Evolutionary conservation across 2,888 invertebrate genomes (phyloP).

Genomic region (Galeruca laticollis): DNA sequence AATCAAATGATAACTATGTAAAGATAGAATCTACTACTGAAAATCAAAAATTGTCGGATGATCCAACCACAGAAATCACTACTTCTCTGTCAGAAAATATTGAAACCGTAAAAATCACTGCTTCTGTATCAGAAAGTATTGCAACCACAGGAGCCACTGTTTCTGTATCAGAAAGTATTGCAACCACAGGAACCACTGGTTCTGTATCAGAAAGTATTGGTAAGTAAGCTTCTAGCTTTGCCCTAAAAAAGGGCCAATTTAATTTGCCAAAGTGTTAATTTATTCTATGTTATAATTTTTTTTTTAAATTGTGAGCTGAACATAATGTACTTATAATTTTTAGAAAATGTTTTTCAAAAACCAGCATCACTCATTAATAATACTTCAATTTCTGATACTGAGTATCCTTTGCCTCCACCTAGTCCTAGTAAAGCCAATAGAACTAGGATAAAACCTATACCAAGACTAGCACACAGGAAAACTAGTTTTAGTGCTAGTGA

Average conservation of each 20-base stretch:
- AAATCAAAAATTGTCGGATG: neutral
- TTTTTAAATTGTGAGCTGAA: neutral
- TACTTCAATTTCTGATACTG: constrained; percentile 46
- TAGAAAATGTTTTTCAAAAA: constrained; percentile 32
- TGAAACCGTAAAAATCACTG: neutral
- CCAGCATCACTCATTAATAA: constrained; percentile 19
- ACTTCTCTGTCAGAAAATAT: neutral
- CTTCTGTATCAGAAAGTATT: neutral
- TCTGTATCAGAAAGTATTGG: neutral
- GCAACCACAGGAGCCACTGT: neutral
- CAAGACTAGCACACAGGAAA: constrained; percentile 77
- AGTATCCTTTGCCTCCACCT: constrained; percentile 67
- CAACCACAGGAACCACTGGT: neutral
- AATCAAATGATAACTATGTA: neutral
- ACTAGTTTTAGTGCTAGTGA: constrained; percentile 73
- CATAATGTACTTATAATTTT: neutral
- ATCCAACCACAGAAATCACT: neutral
- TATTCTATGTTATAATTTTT: neutral
- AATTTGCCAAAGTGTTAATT: too few relatives aligned
- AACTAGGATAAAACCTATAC: constrained; percentile 77
- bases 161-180: neutral
- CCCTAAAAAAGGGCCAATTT: neutral
- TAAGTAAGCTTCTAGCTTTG: neutral
- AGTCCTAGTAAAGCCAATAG: constrained; percentile 73
- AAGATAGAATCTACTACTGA: neutral